Conservation (phyloP, 2,888 invertebrate genomes). For the Blastobasis lacticolella region DNA sequence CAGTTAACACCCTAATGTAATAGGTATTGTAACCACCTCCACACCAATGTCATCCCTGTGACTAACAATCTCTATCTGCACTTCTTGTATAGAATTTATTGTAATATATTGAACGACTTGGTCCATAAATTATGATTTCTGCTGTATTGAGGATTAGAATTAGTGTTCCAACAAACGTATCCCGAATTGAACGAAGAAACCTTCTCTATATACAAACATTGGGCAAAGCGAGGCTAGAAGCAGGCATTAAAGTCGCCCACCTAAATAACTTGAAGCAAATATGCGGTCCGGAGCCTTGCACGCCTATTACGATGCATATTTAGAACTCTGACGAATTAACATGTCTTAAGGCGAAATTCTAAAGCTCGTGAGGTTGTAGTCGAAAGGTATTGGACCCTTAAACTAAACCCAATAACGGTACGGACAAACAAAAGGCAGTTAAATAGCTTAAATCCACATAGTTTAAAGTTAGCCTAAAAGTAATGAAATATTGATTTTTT, state of each 20-base stretch:
- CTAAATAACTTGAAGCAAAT: constrained; percentile 32
- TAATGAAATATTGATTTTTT: no score
- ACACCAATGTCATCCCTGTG: constrained; percentile 60
- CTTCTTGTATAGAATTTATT: constrained; percentile 16
- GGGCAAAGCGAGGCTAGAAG: no score
- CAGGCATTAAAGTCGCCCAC: constrained; percentile 24
- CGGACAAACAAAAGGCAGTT: no score
- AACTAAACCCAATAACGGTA: no score
- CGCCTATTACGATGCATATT: constrained; percentile 38
- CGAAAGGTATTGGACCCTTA: no score
- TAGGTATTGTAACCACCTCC: constrained; percentile 44
- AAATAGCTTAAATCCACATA: no score
- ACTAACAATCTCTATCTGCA: constrained; percentile 66
- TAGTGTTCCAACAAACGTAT: not conserved
- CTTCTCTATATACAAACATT: no score
- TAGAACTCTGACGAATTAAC: constrained; percentile 45
- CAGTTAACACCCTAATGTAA: constrained; percentile 40
- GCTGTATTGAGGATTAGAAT: not conserved
- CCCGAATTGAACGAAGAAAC: not conserved
- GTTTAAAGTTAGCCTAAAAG: no score
- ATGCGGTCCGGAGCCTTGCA: constrained; percentile 49
- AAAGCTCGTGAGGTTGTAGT: constrained; percentile 22
- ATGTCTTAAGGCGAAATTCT: constrained; percentile 43
- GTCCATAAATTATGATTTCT: not conserved
- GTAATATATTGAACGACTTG: not conserved